Conservation (phyloP, 1,140 invertebrate genomes). For the Idris sp. region DNA sequence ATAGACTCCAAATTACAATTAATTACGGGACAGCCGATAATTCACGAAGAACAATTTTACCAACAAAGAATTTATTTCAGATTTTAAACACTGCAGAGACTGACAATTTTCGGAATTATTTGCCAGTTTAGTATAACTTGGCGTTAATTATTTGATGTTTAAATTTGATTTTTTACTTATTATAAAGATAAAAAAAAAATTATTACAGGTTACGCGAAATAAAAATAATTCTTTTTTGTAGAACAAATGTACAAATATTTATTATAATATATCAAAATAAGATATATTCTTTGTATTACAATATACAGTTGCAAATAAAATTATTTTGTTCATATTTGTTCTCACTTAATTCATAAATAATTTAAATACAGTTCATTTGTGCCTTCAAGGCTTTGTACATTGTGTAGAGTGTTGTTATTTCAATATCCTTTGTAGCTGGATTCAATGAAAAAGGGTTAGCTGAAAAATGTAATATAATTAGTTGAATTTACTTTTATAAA, state of each 20-base stretch:
- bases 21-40: constrained; percentile 73
- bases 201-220: not conserved
- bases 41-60: constrained; percentile 76
- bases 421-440: constrained; percentile 43
- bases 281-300: constrained; percentile 13
- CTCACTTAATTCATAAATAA: constrained; percentile 14
- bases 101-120: not conserved
- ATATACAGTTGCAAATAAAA: constrained; percentile 24
- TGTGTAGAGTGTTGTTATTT: constrained; percentile 64
- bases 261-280: constrained; percentile 6
- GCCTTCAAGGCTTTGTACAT: constrained; percentile 62
- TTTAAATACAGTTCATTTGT: not conserved
- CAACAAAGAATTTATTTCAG: constrained; percentile 58
- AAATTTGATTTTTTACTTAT: no score
- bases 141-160: no score
- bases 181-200: not conserved
- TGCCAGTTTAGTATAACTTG: no score
- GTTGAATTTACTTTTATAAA: not conserved
- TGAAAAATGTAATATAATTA: constrained; percentile 51
- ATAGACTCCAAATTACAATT: constrained; percentile 75
- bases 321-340: constrained; percentile 24
- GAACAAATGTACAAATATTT: constrained; percentile 7
- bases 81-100: not conserved
- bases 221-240: not conserved
- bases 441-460: constrained; percentile 60